Percentiles rank a stretch among this genome's conserved stretches.
Evolutionary conservation across 2,113 vertebrate genomes (phyloP).

Genomic region (Garra rufa): DNA sequence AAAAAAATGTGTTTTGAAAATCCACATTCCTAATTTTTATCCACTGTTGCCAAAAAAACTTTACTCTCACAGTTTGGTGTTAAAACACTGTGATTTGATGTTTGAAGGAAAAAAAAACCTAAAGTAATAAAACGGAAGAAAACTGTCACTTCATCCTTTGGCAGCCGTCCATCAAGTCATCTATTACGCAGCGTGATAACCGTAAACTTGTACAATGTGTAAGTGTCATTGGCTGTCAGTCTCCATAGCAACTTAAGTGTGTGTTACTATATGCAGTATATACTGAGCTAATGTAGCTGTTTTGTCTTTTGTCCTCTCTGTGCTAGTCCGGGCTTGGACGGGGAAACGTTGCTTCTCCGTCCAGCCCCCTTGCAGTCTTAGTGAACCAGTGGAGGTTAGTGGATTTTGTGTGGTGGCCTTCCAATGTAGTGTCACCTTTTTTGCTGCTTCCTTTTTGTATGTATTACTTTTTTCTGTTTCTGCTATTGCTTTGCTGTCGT

Average conservation of each 20-base stretch:
- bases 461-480: slow-evolving; percentile 80
- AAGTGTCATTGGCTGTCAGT: slow-evolving; percentile 98
- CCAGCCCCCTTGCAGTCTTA: slow-evolving; percentile 93
- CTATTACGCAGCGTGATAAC: slow-evolving; percentile 95
- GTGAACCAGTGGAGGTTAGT: slow-evolving; percentile 99
- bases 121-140: slow-evolving; percentile 80
- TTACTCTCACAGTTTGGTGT: slow-evolving; percentile 87
- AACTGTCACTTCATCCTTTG: slow-evolving; percentile 90
- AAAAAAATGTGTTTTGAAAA: slow-evolving; percentile 77
- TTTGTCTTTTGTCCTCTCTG: slow-evolving; percentile 99
- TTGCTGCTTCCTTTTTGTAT: slow-evolving; percentile 94
- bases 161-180: slow-evolving; percentile 92
- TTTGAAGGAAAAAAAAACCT: slow-evolving; percentile 67
- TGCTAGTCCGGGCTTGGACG: slow-evolving; percentile 89
- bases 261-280: slow-evolving; percentile 99
- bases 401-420: slow-evolving; percentile 99
- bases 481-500: slow-evolving; percentile 98
- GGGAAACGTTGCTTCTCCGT: slow-evolving; percentile 62
- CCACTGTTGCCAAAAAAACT: slow-evolving; percentile 89
- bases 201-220: slow-evolving; percentile 96
- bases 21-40: slow-evolving; percentile 75
- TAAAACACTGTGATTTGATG: slow-evolving; percentile 86
- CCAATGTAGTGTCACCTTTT: slow-evolving; percentile 89
- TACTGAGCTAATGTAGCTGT: slow-evolving; percentile 99
- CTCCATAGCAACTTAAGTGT: slow-evolving; percentile 97